These are phyloP conservation scores for Mercenaria mercenaria DNA, from an alignment of 1,140 invertebrate species.

Conservation along the genomic window DNA sequence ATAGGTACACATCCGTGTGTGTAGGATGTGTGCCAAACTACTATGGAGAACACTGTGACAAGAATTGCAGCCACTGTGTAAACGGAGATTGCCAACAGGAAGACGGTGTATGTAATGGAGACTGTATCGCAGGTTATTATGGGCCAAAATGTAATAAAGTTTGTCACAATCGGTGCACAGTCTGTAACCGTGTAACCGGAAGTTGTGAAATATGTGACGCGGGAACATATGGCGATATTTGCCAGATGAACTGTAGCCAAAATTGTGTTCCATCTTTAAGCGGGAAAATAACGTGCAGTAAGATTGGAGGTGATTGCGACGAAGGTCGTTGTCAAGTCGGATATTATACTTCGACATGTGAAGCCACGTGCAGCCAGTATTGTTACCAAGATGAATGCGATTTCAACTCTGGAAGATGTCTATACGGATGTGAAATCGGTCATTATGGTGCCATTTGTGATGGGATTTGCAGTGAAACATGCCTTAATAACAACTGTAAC, in stretches of 20 bases:
- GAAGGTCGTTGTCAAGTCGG: constrained; percentile 18
- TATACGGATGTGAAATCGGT: constrained; percentile 42
- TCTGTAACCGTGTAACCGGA: constrained; percentile 23
- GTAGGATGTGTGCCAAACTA: neutral
- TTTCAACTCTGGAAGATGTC: constrained; percentile 28
- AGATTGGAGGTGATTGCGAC: constrained; percentile 8
- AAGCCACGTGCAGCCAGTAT: neutral
- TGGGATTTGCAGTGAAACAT: constrained; percentile 25
- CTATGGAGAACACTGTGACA: constrained; percentile 42
- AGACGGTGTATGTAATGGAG: constrained; percentile 14
- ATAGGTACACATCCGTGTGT: constrained; percentile 36
- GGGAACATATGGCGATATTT: constrained; percentile 17
- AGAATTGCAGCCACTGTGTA: constrained; percentile 35
- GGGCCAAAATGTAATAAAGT: constrained; percentile 19
- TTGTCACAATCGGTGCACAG: constrained; percentile 36
- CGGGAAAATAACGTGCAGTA: constrained; percentile 33
- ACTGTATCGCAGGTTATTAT: constrained; percentile 26
- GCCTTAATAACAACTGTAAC: constrained; percentile 46
- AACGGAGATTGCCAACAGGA: constrained; percentile 33
- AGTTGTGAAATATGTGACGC: constrained; percentile 44
- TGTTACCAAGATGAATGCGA: constrained; percentile 27
- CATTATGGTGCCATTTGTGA: constrained; percentile 43
- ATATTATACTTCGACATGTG: constrained; percentile 33
- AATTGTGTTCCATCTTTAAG: neutral
- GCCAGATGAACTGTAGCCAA: constrained; percentile 40